Base-by-base conservation (phyloP, 2,888 invertebrate species). In the Hydraecia micacea region DNA sequence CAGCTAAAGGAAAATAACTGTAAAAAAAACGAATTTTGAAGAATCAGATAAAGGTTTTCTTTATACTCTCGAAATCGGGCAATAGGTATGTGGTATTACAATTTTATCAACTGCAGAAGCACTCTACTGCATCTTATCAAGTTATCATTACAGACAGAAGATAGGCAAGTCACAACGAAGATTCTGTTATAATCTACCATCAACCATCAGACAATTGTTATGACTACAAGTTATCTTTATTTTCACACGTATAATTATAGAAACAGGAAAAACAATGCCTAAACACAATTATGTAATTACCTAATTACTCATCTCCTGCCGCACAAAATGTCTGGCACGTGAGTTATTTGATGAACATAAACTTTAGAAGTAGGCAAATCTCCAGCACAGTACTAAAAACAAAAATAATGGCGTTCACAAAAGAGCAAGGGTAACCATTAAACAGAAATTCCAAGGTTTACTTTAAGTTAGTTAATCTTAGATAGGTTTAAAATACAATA, bases 211-310 rank as follows among this genome's bases (percentile, higher is more conserved):
- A 28, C 65, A 66, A 80, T 80, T 74, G 67, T 76, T 60, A 63
- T 42, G 11, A 42, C 42, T 32, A 0, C 8, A n/a, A n/a, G n/a
- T 66, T 65, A 75, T 65, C 36, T 58, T 11, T 15, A 60, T 85
- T 75, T 77, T 80, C 86, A 77, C 78, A 80, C 62, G 46, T 42
- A n/a, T 71, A 63, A 83, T 83, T 70, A 76, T 32, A 18, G 25
- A 76, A 25, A 75, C 79, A 82, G 86, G 85, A 78, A 86, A 83
- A 78, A 74, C 73, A 83, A 65, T 55, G 46, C 60, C 60, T 71
- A 68, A 66, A 32, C 68, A 81, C 67, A 73, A 79, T 68, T 25
- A 74, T 9, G 39, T 62, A 73, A 73, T 78, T 86, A 84, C 62
- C 65, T 86, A 74, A 86, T 79, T 68, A 72, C 49, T 79, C 65